Evolutionary conservation across 2,797 vertebrate genomes (phyloP).

Genomic region (Botia kubotai): DNA sequence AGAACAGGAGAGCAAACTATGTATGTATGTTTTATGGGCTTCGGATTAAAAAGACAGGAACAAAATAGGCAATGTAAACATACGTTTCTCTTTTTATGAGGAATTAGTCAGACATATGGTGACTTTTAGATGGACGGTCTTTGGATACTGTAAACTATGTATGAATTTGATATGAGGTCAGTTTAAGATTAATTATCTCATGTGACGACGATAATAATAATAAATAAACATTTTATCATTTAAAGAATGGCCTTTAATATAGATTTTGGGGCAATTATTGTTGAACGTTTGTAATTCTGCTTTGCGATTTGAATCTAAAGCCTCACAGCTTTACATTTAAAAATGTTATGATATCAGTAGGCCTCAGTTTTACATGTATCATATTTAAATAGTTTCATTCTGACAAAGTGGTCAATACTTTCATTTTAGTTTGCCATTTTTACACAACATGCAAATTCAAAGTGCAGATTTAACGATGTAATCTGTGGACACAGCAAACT

Average conservation of each 20-base stretch:
- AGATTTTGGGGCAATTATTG: not conserved
- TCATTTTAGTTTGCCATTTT: conserved; percentile 2
- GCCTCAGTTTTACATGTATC: too few relatives aligned
- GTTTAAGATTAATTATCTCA: conserved; percentile 7
- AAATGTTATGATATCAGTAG: not conserved
- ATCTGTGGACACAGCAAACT: not conserved
- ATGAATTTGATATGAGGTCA: conserved; percentile 11
- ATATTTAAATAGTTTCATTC: not conserved
- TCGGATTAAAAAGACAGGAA: conserved; percentile 22
- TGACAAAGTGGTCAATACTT: not conserved
- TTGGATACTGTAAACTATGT: conserved; percentile 26
- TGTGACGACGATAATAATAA: conserved; percentile 16
- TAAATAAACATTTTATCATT: conserved; percentile 34
- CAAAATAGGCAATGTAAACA: not conserved
- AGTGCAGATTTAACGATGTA: not conserved
- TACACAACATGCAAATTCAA: not conserved
- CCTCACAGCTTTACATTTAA: too few relatives aligned
- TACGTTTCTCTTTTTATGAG: conserved; percentile 28
- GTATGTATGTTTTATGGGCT: conserved; percentile 60
- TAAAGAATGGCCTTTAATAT: conserved; percentile 14
- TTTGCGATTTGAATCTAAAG: too few relatives aligned
- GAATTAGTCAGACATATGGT: conserved; percentile 32
- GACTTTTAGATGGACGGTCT: conserved; percentile 19
- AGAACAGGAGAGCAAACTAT: conserved; percentile 50
- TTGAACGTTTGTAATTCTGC: not conserved